These are phyloP conservation scores for Mormyrus hasselquistii DNA, from an alignment of 2,797 vertebrate species.

Conservation along the genomic window DNA sequence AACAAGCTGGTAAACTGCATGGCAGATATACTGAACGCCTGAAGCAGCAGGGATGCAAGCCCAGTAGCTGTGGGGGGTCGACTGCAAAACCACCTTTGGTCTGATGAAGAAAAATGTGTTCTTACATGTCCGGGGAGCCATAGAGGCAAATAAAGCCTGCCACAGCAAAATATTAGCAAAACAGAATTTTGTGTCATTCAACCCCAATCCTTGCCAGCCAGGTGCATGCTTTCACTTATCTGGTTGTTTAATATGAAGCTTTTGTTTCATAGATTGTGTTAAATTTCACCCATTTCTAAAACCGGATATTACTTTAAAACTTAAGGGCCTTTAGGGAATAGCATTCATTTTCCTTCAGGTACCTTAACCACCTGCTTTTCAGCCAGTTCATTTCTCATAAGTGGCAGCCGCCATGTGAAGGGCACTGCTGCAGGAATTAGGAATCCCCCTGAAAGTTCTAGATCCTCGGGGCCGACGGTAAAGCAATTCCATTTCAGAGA, in stretches of 20 bases:
- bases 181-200: constrained; percentile 5
- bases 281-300: constrained; percentile 27
- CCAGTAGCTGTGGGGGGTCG: background rate
- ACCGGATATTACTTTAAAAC: constrained; percentile 9
- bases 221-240: background rate
- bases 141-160: background rate
- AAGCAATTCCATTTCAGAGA: background rate
- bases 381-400: background rate
- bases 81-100: background rate
- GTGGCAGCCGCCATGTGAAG: background rate
- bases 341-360: background rate
- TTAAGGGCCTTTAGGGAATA: background rate
- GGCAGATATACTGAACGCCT: background rate
- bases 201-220: background rate
- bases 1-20: background rate
- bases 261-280: constrained; percentile 16
- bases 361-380: background rate
- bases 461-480: background rate
- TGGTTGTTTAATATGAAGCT: background rate
- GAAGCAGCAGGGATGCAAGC: background rate
- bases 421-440: background rate
- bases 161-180: background rate
- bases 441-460: background rate
- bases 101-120: background rate
- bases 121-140: background rate